Conservation (phyloP, 2,888 invertebrate genomes). For the Oxyscelio sp. region DNA sequence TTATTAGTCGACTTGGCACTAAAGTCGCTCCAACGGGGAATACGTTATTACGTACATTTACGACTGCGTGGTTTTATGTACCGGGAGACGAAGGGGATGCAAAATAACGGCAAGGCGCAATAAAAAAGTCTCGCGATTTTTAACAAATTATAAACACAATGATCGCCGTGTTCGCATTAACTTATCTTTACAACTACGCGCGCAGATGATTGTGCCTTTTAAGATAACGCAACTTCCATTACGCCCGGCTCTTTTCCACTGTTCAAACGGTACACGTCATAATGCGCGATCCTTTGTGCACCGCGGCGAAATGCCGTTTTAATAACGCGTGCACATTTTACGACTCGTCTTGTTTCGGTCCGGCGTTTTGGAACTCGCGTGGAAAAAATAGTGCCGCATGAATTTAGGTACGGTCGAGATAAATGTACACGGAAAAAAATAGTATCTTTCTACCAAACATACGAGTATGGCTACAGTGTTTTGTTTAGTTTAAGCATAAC, state of each 20-base stretch:
- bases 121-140: constrained; percentile 35
- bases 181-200: constrained; percentile 54
- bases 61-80: constrained; percentile 47
- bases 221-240: constrained; percentile 29
- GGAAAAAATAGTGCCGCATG: no score
- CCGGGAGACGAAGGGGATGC: constrained; percentile 18
- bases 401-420: no score
- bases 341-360: constrained; percentile 7
- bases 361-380: background rate
- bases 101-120: constrained; percentile 2
- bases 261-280: constrained; percentile 12
- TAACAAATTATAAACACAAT: constrained; percentile 50
- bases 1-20: constrained; percentile 59
- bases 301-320: constrained; percentile 5
- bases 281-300: constrained; percentile 10
- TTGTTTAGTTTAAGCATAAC: no score
- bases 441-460: no score
- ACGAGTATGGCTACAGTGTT: no score
- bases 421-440: no score
- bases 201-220: constrained; percentile 20
- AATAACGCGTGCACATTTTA: constrained; percentile 10
- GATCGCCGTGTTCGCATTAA: constrained; percentile 42
- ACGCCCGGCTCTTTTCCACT: constrained; percentile 7
- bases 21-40: constrained; percentile 48
- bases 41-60: constrained; percentile 63